Conservation (phyloP, 2,113 vertebrate species). For the Trogon surrucura region DNA sequence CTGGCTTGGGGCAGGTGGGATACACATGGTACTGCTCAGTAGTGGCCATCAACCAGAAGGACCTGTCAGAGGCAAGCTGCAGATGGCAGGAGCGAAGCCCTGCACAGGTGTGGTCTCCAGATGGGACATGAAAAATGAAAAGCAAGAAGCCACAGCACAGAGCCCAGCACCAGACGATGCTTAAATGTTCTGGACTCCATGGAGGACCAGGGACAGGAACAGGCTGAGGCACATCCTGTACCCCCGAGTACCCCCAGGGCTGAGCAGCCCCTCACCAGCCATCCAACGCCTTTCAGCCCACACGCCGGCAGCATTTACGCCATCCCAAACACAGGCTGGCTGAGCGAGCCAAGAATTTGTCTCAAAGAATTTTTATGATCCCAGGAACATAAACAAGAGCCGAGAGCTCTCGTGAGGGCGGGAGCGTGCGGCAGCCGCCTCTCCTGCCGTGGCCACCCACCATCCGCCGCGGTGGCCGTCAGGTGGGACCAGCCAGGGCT, state of each 20-base stretch:
- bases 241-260: rapidly evolving
- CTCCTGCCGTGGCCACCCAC: neutral
- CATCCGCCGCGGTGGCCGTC: neutral
- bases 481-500: neutral
- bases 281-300: neutral
- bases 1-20: rapidly evolving
- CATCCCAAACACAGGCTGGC: neutral
- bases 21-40: rapidly evolving
- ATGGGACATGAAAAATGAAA: neutral
- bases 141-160: rapidly evolving
- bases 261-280: neutral
- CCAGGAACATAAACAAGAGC: slow-evolving; percentile 47
- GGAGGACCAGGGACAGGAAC: neutral
- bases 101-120: neutral
- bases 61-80: neutral
- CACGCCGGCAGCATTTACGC: rapidly evolving
- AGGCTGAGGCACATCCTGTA: rapidly evolving
- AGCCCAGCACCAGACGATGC: neutral
- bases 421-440: rapidly evolving
- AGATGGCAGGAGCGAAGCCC: neutral
- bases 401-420: neutral
- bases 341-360: neutral
- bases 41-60: neutral
- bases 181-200: neutral
- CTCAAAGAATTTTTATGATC: slow-evolving; percentile 61